A percentile compares a stretch with the other conserved stretches of the same genome.
These are phyloP conservation scores for Numenius phaeopus DNA, from an alignment of 2,797 vertebrate genomes.

Conservation along the genomic window DNA sequence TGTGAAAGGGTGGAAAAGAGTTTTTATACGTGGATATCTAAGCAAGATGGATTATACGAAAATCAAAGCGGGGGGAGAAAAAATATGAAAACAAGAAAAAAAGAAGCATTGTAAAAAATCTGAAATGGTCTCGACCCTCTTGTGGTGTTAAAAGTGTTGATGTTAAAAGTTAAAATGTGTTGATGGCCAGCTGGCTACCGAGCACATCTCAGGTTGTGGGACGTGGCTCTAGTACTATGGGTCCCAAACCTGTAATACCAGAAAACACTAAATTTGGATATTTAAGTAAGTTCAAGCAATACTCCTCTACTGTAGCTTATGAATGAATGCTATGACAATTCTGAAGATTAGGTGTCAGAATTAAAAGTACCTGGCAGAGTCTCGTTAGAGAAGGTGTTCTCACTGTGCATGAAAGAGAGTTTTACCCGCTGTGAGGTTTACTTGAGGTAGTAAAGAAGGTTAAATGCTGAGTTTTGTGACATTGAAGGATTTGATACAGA, in stretches of 20 bases:
- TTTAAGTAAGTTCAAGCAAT: neutral
- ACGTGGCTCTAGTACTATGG: neutral
- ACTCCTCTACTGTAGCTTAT: neutral
- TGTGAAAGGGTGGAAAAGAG: neutral
- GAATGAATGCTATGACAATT: neutral
- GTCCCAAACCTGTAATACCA: neutral
- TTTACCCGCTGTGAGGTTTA: neutral
- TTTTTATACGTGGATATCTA: neutral
- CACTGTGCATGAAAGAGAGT: accelerated
- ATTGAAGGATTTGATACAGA: neutral
- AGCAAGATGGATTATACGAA: neutral
- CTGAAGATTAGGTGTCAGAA: neutral
- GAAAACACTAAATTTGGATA: neutral
- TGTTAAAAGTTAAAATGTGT: neutral
- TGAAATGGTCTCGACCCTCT: neutral
- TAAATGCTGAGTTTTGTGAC: neutral
- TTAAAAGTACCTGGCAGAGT: neutral
- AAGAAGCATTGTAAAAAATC: neutral
- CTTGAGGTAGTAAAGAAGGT: neutral
- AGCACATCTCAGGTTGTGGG: neutral
- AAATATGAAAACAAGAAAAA: neutral
- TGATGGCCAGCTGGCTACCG: neutral
- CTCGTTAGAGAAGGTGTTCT: neutral
- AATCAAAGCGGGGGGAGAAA: neutral
- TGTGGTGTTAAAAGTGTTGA: neutral